These are phyloP conservation scores for Spatula versicolor DNA, from an alignment of 2,797 vertebrate genomes.

Conservation along the genomic window DNA sequence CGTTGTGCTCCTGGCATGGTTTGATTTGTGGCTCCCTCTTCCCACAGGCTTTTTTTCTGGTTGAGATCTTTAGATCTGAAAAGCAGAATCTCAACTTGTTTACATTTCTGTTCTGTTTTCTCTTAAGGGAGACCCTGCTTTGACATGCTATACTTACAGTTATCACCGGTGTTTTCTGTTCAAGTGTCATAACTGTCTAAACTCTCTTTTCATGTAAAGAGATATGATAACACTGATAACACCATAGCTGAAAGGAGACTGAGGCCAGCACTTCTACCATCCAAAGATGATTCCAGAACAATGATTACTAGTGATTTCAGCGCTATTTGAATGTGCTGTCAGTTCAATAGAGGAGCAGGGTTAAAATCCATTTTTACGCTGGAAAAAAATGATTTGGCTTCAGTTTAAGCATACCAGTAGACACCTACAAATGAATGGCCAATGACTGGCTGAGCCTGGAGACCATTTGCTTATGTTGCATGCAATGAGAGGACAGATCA, in stretches of 20 bases:
- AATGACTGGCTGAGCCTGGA: not conserved
- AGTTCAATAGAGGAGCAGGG: not conserved
- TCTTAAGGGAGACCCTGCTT: not conserved
- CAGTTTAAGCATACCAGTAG: not conserved
- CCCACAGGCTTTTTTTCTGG: not conserved
- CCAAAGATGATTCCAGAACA: not conserved
- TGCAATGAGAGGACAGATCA: not conserved
- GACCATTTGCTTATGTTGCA: not conserved
- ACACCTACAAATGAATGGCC: not conserved
- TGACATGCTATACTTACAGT: not conserved
- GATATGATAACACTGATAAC: not conserved
- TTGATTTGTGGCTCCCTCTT: not conserved
- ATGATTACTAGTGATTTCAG: not conserved
- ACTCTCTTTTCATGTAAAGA: not conserved
- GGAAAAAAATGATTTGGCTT: not conserved
- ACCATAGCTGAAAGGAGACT: not conserved
- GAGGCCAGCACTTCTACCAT: not conserved
- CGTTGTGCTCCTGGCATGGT: not conserved
- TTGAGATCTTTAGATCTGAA: not conserved
- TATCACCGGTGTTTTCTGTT: not conserved
- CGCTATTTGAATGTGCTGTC: not conserved
- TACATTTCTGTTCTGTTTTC: not conserved
- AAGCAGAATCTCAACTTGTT: not conserved
- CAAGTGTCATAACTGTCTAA: not conserved
- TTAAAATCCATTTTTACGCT: not conserved